These are phyloP conservation scores for Meandrina meandrites DNA, from an alignment of 92 coral and sea anemone species.

Conservation along the genomic window DNA sequence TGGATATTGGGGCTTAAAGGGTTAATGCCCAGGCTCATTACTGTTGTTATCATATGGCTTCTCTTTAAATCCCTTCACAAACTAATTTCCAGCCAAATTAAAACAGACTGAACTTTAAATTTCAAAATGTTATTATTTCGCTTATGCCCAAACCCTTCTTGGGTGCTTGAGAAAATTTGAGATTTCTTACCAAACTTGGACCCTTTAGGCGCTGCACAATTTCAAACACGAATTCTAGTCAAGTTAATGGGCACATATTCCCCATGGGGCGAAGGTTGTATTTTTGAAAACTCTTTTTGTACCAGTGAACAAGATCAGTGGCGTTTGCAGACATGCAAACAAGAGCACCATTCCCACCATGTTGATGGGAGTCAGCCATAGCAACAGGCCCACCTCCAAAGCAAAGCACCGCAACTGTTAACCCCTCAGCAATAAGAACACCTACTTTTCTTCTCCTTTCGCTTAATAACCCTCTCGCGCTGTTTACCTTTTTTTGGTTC, in stretches of 20 bases:
- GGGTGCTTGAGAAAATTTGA: not conserved
- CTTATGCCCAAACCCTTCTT: too few relatives aligned
- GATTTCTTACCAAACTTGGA: constrained; percentile 1
- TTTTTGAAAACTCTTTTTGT: constrained; percentile 18
- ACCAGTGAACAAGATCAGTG: not conserved
- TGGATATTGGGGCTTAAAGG: too few relatives aligned
- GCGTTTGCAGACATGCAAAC: constrained; percentile 6
- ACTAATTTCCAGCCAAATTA: too few relatives aligned
- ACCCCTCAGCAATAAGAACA: not conserved
- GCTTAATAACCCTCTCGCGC: too few relatives aligned
- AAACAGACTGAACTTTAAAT: too few relatives aligned
- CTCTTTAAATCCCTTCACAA: too few relatives aligned
- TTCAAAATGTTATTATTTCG: too few relatives aligned
- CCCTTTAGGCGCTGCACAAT: not conserved
- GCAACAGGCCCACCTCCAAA: constrained; percentile 1
- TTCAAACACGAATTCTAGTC: not conserved
- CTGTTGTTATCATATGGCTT: too few relatives aligned
- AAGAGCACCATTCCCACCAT: not conserved
- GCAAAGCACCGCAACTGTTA: constrained; percentile 16
- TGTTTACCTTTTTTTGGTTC: too few relatives aligned
- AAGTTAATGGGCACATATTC: constrained; percentile 2
- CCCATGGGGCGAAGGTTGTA: constrained; percentile 20
- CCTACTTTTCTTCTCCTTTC: not conserved
- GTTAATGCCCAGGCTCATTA: too few relatives aligned
- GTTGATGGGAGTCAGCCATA: constrained; percentile 12